Evolutionary conservation across 2,797 vertebrate species (phyloP), one percentile per base, ranked within the genome.

Genomic region (Scomberomorus guttatus): DNA sequence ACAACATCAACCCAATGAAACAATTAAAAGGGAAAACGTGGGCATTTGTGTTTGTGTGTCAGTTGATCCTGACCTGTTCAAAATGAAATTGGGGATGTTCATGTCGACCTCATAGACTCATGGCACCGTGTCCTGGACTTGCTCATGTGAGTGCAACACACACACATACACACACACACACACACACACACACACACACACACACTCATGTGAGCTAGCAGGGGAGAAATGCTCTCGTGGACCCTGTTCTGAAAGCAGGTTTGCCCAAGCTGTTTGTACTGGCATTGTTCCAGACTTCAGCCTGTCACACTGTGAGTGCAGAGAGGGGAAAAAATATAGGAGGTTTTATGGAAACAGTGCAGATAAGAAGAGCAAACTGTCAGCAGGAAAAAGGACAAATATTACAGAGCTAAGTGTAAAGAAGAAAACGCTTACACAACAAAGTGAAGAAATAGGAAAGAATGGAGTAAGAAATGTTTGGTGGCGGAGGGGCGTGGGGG

Each of bases 231-330:
- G 82, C 70, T 78, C 78, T 75, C 44, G 72, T 72, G 81, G 77
- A 87, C 86, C 75, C 52, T 44, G 85, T 71, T 85, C 72, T 86
- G 77, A 89, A 79, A 88, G 83, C 84, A 90, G 90, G 92, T 91
- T 94, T 91, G 81, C 72, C 84, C 91, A 90, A 90, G 90, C 89
- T 92, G 92, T 93, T 93, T 93, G 85, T 70, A 14, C 86, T 93
- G 92, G 90, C 85, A 3, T 15, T 0, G 3, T 63, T 92, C 85
- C 93, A 93, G 72, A 81, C 63, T 62, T 44, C 80, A 82, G 72
- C 79, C 76, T 70, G 75, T 84, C 73, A 72, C 64, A 54, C 84
- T 77, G 39, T 42, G 76, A 81, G 75, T 52, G 72, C 79, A 69
- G 63, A n/a, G 50, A 51, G 51, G 25, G n/a, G 9, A 20, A 62